Conservation (phyloP, 2,888 invertebrate species). For the Andrena chrysosceles region DNA sequence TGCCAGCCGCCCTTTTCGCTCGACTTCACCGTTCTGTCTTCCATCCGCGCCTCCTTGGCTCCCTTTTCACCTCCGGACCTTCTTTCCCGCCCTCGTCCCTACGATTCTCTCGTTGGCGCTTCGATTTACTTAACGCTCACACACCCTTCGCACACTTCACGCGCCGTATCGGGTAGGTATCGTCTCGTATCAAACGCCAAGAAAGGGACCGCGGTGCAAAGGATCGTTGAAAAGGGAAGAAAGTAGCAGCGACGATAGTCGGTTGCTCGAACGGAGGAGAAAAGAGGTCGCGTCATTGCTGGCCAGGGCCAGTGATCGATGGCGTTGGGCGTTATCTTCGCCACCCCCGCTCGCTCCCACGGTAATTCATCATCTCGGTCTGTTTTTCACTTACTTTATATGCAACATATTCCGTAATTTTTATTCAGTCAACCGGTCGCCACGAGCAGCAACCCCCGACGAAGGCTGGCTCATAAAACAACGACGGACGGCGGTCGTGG, state of each 20-base stretch:
- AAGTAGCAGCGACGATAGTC: constrained; percentile 3
- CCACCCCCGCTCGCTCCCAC: constrained; percentile 77
- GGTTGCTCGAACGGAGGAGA: constrained; percentile 38
- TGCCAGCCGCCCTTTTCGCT: constrained; percentile 43
- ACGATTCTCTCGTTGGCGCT: constrained; percentile 59
- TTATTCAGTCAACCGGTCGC: constrained; percentile 82
- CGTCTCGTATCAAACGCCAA: constrained; percentile 2
- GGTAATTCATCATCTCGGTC: constrained; percentile 85
- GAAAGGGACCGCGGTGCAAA: constrained; percentile 12
- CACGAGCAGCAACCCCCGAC: constrained; percentile 50
- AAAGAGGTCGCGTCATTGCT: constrained; percentile 80
- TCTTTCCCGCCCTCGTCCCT: constrained; percentile 28
- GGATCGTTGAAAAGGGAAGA: background rate
- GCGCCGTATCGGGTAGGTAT: background rate
- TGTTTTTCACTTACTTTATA: constrained; percentile 85
- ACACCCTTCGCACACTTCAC: constrained; percentile 48
- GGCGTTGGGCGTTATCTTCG: constrained; percentile 84
- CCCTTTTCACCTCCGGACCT: constrained; percentile 9
- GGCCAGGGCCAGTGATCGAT: constrained; percentile 83
- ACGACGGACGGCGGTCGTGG: constrained; percentile 48
- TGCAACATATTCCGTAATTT: constrained; percentile 85
- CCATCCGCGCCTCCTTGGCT: constrained; percentile 27
- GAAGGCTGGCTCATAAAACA: constrained; percentile 66
- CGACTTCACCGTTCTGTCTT: constrained; percentile 40
- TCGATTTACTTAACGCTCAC: constrained; percentile 76